Conservation (phyloP, 2,797 vertebrate genomes). For the Alcedo quadribrachys region DNA sequence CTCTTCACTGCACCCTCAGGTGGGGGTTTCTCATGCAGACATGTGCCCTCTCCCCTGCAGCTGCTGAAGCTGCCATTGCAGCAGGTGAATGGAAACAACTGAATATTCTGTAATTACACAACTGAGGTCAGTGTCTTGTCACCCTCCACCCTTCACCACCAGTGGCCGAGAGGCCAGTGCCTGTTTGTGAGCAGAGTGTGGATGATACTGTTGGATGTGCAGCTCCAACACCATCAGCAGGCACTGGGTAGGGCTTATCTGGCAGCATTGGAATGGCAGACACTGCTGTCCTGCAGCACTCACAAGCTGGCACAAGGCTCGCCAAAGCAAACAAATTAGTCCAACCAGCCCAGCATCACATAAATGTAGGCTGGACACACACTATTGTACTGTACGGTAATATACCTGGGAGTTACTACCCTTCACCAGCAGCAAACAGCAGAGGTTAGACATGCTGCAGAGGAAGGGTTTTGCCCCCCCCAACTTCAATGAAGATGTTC, state of each 20-base stretch:
- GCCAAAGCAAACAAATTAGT: neutral
- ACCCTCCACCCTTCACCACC: neutral
- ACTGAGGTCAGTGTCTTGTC: neutral
- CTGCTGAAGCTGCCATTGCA: neutral
- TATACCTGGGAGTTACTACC: accelerated
- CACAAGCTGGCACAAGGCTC: neutral
- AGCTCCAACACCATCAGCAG: neutral
- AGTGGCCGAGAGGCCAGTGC: accelerated
- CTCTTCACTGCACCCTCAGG: accelerated
- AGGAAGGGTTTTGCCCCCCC: neutral
- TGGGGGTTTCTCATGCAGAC: neutral
- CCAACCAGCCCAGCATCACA: neutral
- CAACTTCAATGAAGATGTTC: neutral
- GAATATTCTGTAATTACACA: neutral
- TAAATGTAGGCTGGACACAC: neutral
- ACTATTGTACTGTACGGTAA: accelerated
- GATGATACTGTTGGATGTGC: neutral
- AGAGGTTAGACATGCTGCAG: neutral
- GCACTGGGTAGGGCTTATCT: neutral
- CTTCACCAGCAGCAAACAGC: neutral
- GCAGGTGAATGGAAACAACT: neutral
- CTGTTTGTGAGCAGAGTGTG: neutral
- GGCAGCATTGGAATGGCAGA: neutral
- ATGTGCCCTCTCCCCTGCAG: neutral
- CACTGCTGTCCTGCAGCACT: neutral